Evolutionary conservation across 2,113 vertebrate species (phyloP).

Genomic region (Tragelaphus scriptus): DNA sequence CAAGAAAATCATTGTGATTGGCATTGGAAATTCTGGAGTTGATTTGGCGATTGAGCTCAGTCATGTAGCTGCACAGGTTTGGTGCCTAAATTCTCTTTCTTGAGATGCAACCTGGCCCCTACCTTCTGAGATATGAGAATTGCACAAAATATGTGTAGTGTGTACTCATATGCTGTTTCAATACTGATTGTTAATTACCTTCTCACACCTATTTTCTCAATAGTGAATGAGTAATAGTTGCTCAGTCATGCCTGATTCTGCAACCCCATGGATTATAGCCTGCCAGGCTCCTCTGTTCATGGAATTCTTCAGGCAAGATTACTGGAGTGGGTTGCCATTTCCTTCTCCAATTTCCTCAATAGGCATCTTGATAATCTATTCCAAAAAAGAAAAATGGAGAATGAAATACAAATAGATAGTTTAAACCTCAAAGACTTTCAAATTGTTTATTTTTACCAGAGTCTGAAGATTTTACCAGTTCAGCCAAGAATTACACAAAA

Average conservation of each 20-base stretch:
- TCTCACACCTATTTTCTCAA: not conserved
- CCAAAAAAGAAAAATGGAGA: not conserved
- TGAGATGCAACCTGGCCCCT: no score
- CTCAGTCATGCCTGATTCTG: not conserved
- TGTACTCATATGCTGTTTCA: not conserved
- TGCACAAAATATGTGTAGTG: not conserved
- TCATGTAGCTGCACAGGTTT: conserved; percentile 78
- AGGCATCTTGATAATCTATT: not conserved
- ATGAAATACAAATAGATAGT: not conserved
- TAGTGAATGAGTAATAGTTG: not conserved
- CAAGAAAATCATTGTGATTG: conserved; percentile 82
- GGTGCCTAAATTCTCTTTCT: not conserved
- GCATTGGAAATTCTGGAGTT: conserved; percentile 83
- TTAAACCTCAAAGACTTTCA: not conserved
- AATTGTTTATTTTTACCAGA: not conserved
- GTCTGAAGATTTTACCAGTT: not conserved
- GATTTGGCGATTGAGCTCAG: conserved; percentile 84
- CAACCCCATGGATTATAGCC: not conserved
- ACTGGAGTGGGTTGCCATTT: not conserved
- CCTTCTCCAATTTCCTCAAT: not conserved
- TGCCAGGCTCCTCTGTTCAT: not conserved
- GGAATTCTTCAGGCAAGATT: not conserved
- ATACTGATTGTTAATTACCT: not conserved
- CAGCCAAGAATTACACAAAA: not conserved
- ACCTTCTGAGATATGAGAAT: not conserved